phyloP scores from a whole-genome alignment of 2,113 vertebrate genomes.

The Alligator mississippiensis region DNA sequence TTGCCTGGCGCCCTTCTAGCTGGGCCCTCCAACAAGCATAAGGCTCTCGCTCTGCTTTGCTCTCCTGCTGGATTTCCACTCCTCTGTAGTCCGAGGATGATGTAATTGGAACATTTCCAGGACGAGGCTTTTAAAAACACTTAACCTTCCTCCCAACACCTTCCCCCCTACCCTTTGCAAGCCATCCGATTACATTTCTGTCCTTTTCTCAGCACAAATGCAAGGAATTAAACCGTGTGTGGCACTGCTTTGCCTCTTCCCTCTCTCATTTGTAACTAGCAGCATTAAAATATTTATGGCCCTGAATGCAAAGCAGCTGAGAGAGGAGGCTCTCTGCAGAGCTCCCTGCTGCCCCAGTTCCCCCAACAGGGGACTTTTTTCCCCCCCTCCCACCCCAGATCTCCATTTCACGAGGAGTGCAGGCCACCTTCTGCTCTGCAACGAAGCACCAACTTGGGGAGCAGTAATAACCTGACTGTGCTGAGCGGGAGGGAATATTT shows the following conservation, averaged over 20 bases:
- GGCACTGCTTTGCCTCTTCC: background rate
- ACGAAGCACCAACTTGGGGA: background rate
- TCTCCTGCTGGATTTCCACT: background rate
- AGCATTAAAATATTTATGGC: background rate
- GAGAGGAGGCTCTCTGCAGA: background rate
- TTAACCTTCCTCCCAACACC: background rate
- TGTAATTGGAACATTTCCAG: background rate
- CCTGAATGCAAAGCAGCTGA: background rate
- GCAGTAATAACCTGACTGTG: background rate
- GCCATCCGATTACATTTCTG: background rate
- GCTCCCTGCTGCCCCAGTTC: background rate
- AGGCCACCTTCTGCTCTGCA: background rate
- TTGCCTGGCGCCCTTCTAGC: background rate
- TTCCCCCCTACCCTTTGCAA: background rate
- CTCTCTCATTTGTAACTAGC: background rate
- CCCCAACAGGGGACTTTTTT: background rate
- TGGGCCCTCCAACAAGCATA: background rate
- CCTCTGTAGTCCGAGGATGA: background rate
- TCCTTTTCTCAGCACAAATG: background rate
- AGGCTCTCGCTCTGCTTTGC: background rate
- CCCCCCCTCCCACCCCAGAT: background rate
- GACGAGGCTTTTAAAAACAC: background rate
- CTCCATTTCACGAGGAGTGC: background rate
- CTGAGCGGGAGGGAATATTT: slow-evolving; percentile 7
- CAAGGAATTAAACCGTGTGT: background rate